Conservation (phyloP, 2,113 vertebrate species). For the Podocnemis expansa region DNA sequence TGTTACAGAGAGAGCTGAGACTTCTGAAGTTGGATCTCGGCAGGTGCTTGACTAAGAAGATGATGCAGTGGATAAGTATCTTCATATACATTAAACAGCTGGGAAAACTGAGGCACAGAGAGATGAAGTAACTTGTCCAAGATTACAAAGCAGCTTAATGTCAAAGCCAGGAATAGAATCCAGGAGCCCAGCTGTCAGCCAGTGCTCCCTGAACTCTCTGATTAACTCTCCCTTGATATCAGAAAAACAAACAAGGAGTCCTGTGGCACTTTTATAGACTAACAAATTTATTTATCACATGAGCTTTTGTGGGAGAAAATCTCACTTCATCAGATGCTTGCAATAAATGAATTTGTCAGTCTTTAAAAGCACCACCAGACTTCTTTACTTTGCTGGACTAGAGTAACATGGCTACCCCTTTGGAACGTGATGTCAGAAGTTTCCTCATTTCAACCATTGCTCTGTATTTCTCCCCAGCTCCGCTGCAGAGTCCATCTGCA, state of each 20-base stretch:
- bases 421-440: fast-evolving
- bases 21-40: too few species aligned
- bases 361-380: too few species aligned
- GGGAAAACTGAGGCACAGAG: neutral
- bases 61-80: neutral
- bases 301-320: too few species aligned
- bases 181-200: fast-evolving
- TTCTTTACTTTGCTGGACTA: too few species aligned
- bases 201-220: neutral
- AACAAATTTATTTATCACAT: too few species aligned
- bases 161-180: neutral
- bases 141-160: neutral
- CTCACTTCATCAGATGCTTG: too few species aligned
- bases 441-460: neutral
- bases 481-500: conserved; percentile 80
- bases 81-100: neutral
- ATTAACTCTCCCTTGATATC: fast-evolving
- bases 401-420: too few species aligned
- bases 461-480: conserved; percentile 74
- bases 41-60: neutral
- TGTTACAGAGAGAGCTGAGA: neutral
- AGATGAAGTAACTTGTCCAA: neutral
- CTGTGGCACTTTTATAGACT: too few species aligned
- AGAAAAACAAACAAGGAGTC: too few species aligned
- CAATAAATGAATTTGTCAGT: too few species aligned